Percentiles rank a stretch among this genome's conserved stretches.
Conservation (phyloP, 1,140 invertebrate genomes). For the Metopolophium dirhodum region DNA sequence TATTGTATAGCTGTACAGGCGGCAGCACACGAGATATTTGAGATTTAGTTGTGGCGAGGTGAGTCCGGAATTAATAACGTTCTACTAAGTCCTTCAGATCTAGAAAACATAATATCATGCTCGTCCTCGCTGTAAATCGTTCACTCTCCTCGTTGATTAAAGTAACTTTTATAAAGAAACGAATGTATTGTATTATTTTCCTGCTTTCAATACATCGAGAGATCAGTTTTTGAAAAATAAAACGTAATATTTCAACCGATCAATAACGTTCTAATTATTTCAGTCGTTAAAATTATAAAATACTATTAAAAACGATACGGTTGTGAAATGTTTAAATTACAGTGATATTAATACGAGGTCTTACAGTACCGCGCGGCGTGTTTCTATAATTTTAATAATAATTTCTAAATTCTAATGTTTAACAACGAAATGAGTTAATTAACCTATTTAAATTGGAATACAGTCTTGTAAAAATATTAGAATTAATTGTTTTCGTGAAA, state of each 20-base stretch:
- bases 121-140: background rate
- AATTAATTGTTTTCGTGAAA: background rate
- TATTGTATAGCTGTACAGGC: too few relatives aligned
- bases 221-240: too few relatives aligned
- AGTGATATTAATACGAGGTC: background rate
- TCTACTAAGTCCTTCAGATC: background rate
- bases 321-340: background rate
- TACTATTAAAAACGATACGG: background rate
- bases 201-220: background rate
- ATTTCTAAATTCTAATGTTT: background rate
- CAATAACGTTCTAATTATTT: background rate
- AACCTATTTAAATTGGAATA: background rate
- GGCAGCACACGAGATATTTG: background rate
- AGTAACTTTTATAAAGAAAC: background rate
- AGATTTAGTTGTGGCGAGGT: too few relatives aligned
- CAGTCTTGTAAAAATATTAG: background rate
- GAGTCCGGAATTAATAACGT: background rate
- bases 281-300: background rate
- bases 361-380: background rate
- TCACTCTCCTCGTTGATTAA: background rate
- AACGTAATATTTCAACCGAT: background rate
- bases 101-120: background rate
- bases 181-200: background rate
- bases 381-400: background rate
- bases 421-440: background rate